These are phyloP conservation scores for Aphidius ervi DNA, from an alignment of 1,140 invertebrate species.

Conservation along the genomic window DNA sequence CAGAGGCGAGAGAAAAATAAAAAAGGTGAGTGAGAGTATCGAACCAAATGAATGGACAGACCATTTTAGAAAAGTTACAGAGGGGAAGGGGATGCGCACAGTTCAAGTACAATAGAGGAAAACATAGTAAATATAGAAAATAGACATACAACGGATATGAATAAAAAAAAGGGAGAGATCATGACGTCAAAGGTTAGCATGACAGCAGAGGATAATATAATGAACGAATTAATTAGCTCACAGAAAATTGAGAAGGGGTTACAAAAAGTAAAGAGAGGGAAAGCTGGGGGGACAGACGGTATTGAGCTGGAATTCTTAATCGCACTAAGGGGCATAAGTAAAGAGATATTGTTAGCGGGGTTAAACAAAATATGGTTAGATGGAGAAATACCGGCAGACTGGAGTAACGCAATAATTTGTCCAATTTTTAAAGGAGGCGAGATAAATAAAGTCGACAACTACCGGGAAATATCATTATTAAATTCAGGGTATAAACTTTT, in stretches of 20 bases:
- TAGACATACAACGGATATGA: neutral
- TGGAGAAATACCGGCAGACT: too few relatives aligned
- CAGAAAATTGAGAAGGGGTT: neutral
- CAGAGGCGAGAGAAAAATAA: too few relatives aligned
- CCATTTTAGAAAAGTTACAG: too few relatives aligned
- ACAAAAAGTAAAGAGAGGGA: slow-evolving; percentile 8
- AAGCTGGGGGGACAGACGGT: slow-evolving; percentile 16
- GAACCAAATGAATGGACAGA: too few relatives aligned
- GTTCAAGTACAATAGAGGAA: slow-evolving; percentile 2
- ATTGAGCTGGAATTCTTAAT: slow-evolving; percentile 14
- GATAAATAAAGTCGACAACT: slow-evolving; percentile 10
- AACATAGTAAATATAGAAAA: neutral
- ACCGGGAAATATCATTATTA: slow-evolving; percentile 14
- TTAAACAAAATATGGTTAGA: too few relatives aligned
- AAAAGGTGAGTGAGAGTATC: too few relatives aligned
- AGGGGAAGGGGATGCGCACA: slow-evolving; percentile 8
- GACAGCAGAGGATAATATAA: neutral
- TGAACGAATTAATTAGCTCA: too few relatives aligned
- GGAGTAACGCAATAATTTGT: too few relatives aligned
- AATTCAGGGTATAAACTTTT: slow-evolving; percentile 16
- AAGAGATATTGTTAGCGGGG: neutral
- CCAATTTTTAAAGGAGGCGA: too few relatives aligned
- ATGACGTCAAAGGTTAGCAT: neutral
- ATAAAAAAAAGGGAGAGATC: neutral
- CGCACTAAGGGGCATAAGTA: neutral